Evolutionary conservation across 2,888 invertebrate species (phyloP).

Genomic region (Drosophila melanosoma): DNA sequence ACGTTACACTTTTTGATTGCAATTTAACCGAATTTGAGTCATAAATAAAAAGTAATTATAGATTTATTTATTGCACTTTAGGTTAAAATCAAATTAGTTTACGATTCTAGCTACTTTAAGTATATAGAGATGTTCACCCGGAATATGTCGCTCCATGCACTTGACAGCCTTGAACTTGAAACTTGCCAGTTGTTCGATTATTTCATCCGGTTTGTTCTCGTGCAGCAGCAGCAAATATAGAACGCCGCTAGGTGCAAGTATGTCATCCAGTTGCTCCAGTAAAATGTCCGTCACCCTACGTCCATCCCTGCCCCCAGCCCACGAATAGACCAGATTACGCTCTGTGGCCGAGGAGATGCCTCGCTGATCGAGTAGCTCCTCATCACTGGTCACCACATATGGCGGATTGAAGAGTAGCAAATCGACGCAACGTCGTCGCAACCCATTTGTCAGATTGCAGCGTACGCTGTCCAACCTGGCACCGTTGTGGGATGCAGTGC

Average conservation of each 20-base stretch:
- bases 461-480: slow-evolving; percentile 88
- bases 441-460: slow-evolving; percentile 88
- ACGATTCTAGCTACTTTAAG: slow-evolving; percentile 87
- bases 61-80: slow-evolving; percentile 21
- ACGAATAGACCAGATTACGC: slow-evolving; percentile 83
- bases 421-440: slow-evolving; percentile 89
- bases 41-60: background rate
- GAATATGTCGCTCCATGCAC: slow-evolving; percentile 91
- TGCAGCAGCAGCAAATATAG: slow-evolving; percentile 95
- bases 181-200: slow-evolving; percentile 87
- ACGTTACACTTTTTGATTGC: background rate
- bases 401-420: slow-evolving; percentile 98
- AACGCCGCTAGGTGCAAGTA: slow-evolving; percentile 90
- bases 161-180: slow-evolving; percentile 87
- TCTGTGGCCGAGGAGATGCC: slow-evolving; percentile 27
- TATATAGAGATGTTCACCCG: slow-evolving; percentile 94
- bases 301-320: slow-evolving; percentile 92
- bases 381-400: slow-evolving; percentile 94
- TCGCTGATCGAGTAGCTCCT: slow-evolving; percentile 87
- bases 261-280: slow-evolving; percentile 88
- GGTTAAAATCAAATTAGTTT: slow-evolving; percentile 16
- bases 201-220: slow-evolving; percentile 93
- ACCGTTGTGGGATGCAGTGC: slow-evolving; percentile 90
- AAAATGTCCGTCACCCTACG: slow-evolving; percentile 91
- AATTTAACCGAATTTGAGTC: background rate